A percentile compares a stretch with the other conserved stretches of the same genome.
Evolutionary conservation across 2,113 vertebrate genomes (phyloP).

Genomic region (Rhinoptilus africanus): DNA sequence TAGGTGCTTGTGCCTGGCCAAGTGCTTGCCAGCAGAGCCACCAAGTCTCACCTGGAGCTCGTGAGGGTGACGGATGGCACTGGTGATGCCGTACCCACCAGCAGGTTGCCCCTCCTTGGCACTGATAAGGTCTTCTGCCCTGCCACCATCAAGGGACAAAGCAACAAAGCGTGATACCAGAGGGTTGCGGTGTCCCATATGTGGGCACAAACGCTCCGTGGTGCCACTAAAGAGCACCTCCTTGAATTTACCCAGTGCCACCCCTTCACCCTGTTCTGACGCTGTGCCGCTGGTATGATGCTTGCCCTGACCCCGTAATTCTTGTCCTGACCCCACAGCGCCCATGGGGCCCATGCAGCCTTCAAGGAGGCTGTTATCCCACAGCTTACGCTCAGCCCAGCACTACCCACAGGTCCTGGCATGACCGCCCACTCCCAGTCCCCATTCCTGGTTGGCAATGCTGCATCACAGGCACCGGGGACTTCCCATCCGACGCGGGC

Average conservation of each 20-base stretch:
- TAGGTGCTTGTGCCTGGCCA: background rate
- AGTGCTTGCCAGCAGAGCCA: background rate
- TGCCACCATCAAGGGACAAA: background rate
- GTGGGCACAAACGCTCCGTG: background rate
- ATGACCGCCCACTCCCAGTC: background rate
- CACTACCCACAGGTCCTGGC: background rate
- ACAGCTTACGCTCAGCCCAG: background rate
- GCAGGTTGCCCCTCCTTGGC: background rate
- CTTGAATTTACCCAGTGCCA: background rate
- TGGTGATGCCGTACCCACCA: background rate
- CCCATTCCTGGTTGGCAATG: background rate
- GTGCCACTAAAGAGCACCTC: background rate
- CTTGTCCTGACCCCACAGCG: background rate
- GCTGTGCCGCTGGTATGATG: accelerated
- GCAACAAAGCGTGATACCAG: accelerated
- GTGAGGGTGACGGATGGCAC: background rate
- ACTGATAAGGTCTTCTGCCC: background rate
- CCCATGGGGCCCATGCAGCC: background rate
- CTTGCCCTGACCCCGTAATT: background rate
- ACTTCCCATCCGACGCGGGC: background rate
- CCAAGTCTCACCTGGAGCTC: accelerated
- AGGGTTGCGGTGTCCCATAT: background rate
- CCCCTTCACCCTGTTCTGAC: background rate
- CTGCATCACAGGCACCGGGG: no score
- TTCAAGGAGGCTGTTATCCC: background rate